Base-by-base conservation (phyloP, 2,797 vertebrate species). In the Muraenolepis orangiensis region DNA sequence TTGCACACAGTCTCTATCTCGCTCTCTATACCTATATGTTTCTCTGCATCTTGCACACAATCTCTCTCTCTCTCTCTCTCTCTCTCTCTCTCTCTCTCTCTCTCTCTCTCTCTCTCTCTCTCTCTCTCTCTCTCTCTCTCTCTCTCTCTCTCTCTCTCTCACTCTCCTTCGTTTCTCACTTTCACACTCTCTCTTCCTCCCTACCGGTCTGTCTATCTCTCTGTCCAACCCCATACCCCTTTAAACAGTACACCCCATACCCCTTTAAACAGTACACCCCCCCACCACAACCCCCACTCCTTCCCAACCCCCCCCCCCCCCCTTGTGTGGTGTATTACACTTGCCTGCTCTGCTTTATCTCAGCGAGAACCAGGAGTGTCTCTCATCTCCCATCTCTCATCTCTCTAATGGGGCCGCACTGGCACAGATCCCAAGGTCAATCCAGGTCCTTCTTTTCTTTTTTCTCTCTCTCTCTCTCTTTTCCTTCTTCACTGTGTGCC, bases 351-450 rank as follows among this genome's bases (percentile, higher is more conserved):
- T 66, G 34, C 34, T 11, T 64, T 78, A 64, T 76, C 70, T 4
- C 78, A 85, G 68, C 69, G 71, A 74, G 76, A 69, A 72, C 69
- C 70, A 74, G 61, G 67, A n/a, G 57, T 26, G 57, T 26, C 23
- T 61, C 23, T 61, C 57, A 6, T 61, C 66, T 74, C 20, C 38
- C 29, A 80, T 70, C 72, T 79, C 76, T 87, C 75, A 83, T 89
- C 77, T 83, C 76, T 84, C 82, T 89, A 87, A 89, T 86, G 80
- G 83, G 69, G 72, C 76, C 26, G 1, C 72, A 57, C 71, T 85
- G 84, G 84, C 80, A 36, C 68, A 20, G 71, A 72, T 87, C 76
- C 77, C 83, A 87, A 80, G 81, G 87, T 90, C 87, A 83, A 75
- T 76, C 72, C 78, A 74, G 83, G 68, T 81, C 83, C 87, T 82